phyloP scores from a whole-genome alignment of 2,113 vertebrate genomes.

The Dasyornis broadbenti region DNA sequence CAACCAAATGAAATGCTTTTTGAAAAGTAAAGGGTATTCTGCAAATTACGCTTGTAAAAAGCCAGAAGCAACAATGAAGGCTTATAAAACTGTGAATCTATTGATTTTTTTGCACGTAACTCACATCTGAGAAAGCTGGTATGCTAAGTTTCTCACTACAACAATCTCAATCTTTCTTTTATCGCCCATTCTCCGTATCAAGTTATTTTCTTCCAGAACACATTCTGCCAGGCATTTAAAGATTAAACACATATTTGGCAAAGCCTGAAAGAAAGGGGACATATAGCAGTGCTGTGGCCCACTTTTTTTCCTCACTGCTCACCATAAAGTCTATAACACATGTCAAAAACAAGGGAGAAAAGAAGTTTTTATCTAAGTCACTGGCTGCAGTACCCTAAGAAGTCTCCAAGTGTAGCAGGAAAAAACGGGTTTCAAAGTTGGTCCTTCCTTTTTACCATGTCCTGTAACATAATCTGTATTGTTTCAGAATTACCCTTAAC shows the following conservation, averaged over 20 bases:
- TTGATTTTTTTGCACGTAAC: background rate
- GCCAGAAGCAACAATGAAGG: background rate
- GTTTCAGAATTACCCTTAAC: background rate
- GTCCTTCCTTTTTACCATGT: background rate
- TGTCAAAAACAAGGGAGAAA: background rate
- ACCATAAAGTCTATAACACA: background rate
- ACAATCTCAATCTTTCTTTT: background rate
- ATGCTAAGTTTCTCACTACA: background rate
- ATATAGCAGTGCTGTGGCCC: background rate
- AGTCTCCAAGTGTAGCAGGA: background rate
- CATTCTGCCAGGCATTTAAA: background rate
- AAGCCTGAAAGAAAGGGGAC: background rate
- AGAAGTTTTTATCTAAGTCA: background rate
- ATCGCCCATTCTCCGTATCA: background rate
- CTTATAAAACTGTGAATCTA: background rate
- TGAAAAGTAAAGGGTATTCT: background rate
- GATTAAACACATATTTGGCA: background rate
- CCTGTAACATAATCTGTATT: background rate
- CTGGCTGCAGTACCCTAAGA: background rate
- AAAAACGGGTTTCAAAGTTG: background rate
- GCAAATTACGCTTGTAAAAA: background rate
- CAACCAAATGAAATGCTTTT: background rate
- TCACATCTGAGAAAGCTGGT: background rate
- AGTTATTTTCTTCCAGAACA: background rate
- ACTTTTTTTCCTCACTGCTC: background rate